A percentile compares a stretch with the other conserved stretches of the same genome.
Evolutionary conservation across 1,140 invertebrate species (phyloP).

Genomic region (Sitodiplosis mosellana): DNA sequence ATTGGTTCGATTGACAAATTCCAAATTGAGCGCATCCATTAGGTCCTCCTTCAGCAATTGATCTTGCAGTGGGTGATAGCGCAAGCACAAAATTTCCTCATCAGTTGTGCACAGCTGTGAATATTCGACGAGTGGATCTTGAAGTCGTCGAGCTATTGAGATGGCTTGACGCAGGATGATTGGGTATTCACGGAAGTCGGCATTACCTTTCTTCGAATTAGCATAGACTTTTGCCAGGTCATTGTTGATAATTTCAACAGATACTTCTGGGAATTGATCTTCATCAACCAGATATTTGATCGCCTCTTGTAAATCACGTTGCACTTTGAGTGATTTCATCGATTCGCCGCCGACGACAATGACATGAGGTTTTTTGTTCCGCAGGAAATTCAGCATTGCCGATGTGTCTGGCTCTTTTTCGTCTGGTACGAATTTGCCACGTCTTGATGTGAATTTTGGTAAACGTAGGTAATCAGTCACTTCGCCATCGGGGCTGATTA

Average conservation of each 20-base stretch:
- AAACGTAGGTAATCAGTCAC: conserved; percentile 79
- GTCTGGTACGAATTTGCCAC: conserved; percentile 49
- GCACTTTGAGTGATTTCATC: conserved; percentile 66
- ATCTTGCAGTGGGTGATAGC: conserved; percentile 80
- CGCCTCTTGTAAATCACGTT: conserved; percentile 65
- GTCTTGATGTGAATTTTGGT: conserved; percentile 65
- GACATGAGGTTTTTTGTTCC: conserved; percentile 82
- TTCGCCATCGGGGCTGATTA: conserved; percentile 77
- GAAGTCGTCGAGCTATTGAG: conserved; percentile 75
- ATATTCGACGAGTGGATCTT: conserved; percentile 93
- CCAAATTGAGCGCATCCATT: conserved; percentile 64
- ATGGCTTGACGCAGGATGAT: conserved; percentile 74
- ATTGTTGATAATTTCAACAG: conserved; percentile 84
- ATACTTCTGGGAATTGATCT: conserved; percentile 73
- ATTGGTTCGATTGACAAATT: conserved; percentile 88
- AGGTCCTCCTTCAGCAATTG: conserved; percentile 71
- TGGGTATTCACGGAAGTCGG: conserved; percentile 87
- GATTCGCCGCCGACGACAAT: conserved; percentile 83
- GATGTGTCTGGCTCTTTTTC: conserved; percentile 66
- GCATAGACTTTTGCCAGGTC: conserved; percentile 80
- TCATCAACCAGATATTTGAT: conserved; percentile 58
- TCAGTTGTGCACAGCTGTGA: conserved; percentile 87
- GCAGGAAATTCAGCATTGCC: conserved; percentile 70
- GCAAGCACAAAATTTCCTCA: conserved; percentile 87
- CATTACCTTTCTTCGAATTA: conserved; percentile 70